Evolutionary conservation across 2,888 invertebrate species (phyloP).

Genomic region (Drosophila longiperda): DNA sequence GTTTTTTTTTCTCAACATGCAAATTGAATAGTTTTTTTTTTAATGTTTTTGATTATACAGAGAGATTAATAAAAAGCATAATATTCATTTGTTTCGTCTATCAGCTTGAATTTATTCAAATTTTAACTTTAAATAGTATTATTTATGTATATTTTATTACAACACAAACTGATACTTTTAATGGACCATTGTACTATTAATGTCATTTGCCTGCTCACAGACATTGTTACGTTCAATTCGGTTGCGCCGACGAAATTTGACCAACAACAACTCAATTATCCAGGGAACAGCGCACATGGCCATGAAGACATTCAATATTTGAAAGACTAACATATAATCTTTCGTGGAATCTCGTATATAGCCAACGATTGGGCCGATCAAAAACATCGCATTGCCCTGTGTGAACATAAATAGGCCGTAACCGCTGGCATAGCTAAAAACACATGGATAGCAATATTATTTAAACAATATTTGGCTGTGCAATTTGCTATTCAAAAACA

Average conservation of each 20-base stretch:
- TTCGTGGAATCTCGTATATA: slow-evolving; percentile 87
- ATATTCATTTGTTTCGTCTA: not conserved
- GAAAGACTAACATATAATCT: slow-evolving; percentile 88
- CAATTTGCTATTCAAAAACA: not conserved
- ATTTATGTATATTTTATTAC: slow-evolving; percentile 2
- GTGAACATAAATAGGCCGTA: slow-evolving; percentile 90
- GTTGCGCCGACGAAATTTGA: slow-evolving; percentile 76
- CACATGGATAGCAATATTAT: not conserved
- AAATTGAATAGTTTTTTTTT: not conserved
- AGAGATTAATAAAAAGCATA: not conserved
- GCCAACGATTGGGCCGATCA: slow-evolving; percentile 90
- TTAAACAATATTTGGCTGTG: not conserved
- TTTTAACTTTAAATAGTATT: not conserved
- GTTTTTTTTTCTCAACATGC: not conserved
- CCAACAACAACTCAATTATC: slow-evolving; percentile 86
- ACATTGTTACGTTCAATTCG: slow-evolving; percentile 64
- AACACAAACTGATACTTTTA: not conserved
- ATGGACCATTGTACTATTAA: slow-evolving; percentile 13
- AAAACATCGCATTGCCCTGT: slow-evolving; percentile 88
- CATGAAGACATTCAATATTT: slow-evolving; percentile 88
- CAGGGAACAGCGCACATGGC: slow-evolving; percentile 89
- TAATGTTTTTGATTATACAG: not conserved
- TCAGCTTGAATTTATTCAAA: not conserved
- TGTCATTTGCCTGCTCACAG: slow-evolving; percentile 24
- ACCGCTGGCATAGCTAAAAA: slow-evolving; percentile 88